These are phyloP conservation scores for Drosophila trapezifrons DNA, from an alignment of 1,140 invertebrate species.

Conservation along the genomic window DNA sequence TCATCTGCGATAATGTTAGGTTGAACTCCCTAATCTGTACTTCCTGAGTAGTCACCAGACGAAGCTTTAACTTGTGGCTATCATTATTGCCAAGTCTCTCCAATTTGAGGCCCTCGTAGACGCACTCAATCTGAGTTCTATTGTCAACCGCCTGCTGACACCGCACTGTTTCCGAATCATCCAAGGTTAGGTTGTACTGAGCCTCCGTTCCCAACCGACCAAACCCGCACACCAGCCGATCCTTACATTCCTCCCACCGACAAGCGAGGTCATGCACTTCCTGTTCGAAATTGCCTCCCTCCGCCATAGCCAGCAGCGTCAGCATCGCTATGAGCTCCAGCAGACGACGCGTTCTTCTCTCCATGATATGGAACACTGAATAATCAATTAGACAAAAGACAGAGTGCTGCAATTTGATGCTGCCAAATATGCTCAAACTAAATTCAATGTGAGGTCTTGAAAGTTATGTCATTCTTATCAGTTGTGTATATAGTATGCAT, in stretches of 20 bases:
- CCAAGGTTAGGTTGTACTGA: background rate
- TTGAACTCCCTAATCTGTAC: no score
- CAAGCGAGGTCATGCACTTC: background rate
- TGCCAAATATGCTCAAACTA: no score
- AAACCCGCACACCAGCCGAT: background rate
- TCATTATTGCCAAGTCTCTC: background rate
- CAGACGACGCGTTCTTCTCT: background rate
- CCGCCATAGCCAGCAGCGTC: background rate
- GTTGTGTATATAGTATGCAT: no score
- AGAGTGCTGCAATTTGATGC: no score
- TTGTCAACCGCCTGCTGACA: background rate
- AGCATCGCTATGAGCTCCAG: background rate
- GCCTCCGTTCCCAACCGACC: background rate
- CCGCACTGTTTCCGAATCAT: background rate
- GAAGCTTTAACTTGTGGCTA: background rate
- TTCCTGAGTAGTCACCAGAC: background rate
- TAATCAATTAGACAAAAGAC: no score
- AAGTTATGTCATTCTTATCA: no score
- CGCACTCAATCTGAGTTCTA: background rate
- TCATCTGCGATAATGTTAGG: background rate
- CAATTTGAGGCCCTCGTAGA: background rate
- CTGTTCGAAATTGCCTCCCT: no score
- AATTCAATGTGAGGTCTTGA: no score
- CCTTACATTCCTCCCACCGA: background rate
- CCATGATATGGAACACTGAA: background rate